Conservation (phyloP, 2,113 vertebrate genomes). For the Cryptoleucopteryx plumbea region DNA sequence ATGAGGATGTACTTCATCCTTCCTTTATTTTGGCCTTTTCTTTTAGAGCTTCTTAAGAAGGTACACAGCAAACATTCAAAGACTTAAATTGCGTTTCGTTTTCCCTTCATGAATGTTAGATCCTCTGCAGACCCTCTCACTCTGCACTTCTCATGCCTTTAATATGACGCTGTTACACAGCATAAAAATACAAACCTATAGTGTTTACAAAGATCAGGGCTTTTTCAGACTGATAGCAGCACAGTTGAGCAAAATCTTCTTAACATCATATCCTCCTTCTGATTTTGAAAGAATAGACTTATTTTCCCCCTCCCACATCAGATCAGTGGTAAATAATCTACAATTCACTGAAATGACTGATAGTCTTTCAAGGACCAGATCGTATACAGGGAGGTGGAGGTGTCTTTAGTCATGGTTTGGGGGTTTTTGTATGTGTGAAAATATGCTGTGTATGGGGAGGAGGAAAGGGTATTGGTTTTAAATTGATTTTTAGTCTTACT, state of each 20-base stretch:
- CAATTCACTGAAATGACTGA: neutral
- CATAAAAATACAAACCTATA: neutral
- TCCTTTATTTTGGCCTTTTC: neutral
- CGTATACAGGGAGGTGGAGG: neutral
- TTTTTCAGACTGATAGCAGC: neutral
- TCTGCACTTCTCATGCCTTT: neutral
- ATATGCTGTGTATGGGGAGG: neutral
- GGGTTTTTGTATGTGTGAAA: neutral
- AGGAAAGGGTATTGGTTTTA: neutral
- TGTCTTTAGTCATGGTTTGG: neutral
- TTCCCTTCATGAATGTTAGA: neutral
- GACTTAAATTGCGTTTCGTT: neutral
- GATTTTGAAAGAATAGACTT: neutral
- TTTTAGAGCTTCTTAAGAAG: neutral
- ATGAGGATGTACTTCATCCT: neutral
- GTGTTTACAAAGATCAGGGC: rapidly evolving
- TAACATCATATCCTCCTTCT: neutral
- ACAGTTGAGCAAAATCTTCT: neutral
- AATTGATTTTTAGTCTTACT: neutral
- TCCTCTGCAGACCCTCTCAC: neutral
- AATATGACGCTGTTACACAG: neutral
- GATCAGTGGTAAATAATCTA: neutral
- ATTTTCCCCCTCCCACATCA: neutral
- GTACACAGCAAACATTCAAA: neutral
- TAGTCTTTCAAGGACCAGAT: neutral